These are phyloP conservation scores for Tenthredo distinguenda DNA, from an alignment of 2,888 invertebrate genomes.

Conservation along the genomic window DNA sequence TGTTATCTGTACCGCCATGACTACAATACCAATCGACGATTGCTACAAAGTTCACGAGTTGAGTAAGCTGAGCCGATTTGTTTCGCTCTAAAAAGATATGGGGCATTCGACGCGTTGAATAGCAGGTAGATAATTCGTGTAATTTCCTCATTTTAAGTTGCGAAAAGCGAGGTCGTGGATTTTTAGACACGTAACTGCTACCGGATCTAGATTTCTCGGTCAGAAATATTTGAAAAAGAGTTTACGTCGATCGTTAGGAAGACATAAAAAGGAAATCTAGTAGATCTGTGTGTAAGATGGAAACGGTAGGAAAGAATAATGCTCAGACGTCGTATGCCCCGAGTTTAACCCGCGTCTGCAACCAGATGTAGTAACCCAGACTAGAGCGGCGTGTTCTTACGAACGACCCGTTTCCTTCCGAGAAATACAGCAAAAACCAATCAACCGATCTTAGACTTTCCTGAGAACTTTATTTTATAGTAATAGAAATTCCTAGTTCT, in stretches of 20 bases:
- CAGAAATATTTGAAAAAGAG: background rate
- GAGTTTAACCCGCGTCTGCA: background rate
- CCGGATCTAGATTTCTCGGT: background rate
- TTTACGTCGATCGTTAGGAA: background rate
- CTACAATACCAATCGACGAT: slow-evolving; percentile 53
- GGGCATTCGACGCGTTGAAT: background rate
- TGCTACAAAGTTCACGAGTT: slow-evolving; percentile 24
- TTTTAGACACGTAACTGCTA: background rate
- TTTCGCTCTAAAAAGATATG: background rate
- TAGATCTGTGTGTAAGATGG: slow-evolving; percentile 11
- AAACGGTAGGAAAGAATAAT: slow-evolving; percentile 8
- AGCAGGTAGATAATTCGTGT: background rate
- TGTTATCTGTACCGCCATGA: slow-evolving; percentile 49
- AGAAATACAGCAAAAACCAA: slow-evolving; percentile 48
- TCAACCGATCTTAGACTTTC: slow-evolving; percentile 30
- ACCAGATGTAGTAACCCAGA: slow-evolving; percentile 23
- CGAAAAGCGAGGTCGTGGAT: background rate
- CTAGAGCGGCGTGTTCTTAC: slow-evolving; percentile 31
- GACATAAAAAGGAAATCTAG: background rate
- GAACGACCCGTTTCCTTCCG: slow-evolving; percentile 45
- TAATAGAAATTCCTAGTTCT: slow-evolving; percentile 43
- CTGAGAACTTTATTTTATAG: slow-evolving; percentile 43
- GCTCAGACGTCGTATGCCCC: background rate
- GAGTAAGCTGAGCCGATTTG: background rate
- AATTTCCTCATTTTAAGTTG: background rate